Evolutionary conservation across 2,113 vertebrate species (phyloP), one percentile per base, ranked within the genome.

Genomic region (Notarius lentiginosus): DNA sequence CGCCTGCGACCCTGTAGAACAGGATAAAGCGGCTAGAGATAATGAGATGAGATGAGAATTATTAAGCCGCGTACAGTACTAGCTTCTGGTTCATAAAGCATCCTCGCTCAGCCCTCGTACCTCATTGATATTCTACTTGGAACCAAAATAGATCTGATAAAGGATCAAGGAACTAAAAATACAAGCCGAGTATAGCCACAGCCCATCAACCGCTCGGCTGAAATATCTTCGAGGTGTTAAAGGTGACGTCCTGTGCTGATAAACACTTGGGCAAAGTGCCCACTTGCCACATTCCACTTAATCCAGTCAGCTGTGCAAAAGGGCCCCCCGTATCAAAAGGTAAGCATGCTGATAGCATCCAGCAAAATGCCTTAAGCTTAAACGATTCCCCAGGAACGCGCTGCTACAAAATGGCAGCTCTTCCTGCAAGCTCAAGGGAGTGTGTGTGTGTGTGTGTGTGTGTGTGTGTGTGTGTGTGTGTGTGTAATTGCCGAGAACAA

Each of bases 291-390:
- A 90, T 89, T 90, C 90, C 90, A 89, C 90, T 90, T 92, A 92
- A 93, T 91, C 90, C 92, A 92, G 90, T 90, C 79, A 88, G 84
- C 89, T 91, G 90, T 92, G 90, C 87, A 15, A 86, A 90, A 89
- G 90, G 70, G 76, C 47, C 85, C 47, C 85, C 60, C 34, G 84
- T 90, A 90, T 92, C 92, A 91, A 84, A 85, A 89, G 88, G 85
- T 90, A 73, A 89, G 87, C 47, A 8, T 61, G 65, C 87, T 88
- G 89, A 92, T 92, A 90, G 85, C 84, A 83, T 92, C 91, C 83
- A 24, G 41, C 14, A 30, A 86, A 87, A 88, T 80, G 89, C 89
- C 90, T 90, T 91, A 91, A 91, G 91, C 89, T 87, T 91, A 91
- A 92, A 89, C 61, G 88, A 83, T 92, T 91, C 88, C 30, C 66